These are phyloP conservation scores for Chondrilla cf. caribensis DNA, from an alignment of 37 sponge, comb jelly and placozoan genomes.

Conservation along the genomic window DNA sequence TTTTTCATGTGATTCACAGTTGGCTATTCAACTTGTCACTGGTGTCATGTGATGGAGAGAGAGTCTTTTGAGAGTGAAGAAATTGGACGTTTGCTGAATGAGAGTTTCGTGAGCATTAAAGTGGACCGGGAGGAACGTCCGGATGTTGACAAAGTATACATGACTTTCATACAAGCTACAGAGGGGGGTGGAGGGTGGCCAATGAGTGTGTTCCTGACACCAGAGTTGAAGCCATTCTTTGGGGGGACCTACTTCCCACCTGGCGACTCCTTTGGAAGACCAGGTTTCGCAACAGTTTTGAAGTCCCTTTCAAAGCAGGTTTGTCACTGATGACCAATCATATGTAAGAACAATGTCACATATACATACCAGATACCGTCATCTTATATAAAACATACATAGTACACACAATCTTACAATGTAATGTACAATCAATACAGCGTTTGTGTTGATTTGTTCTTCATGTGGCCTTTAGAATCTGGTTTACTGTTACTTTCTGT, in stretches of 20 bases:
- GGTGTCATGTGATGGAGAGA: slow-evolving; percentile 87
- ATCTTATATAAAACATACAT: too few species aligned
- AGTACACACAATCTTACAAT: too few species aligned
- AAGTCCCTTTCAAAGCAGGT: slow-evolving; percentile 52
- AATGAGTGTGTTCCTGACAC: slow-evolving; percentile 82
- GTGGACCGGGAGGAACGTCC: slow-evolving; percentile 80
- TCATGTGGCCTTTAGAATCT: too few species aligned
- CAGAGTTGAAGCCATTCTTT: slow-evolving; percentile 60
- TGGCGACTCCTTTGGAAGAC: slow-evolving; percentile 34
- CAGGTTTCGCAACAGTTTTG: slow-evolving; percentile 68
- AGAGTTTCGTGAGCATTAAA: slow-evolving; percentile 69
- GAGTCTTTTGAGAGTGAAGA: slow-evolving; percentile 66
- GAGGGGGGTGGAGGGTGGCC: slow-evolving; percentile 83
- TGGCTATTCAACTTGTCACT: slow-evolving; percentile 82
- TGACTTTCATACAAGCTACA: slow-evolving; percentile 77
- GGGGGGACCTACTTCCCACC: slow-evolving; percentile 87
- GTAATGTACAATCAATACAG: too few species aligned
- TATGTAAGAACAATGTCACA: background rate
- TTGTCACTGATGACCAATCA: too few species aligned
- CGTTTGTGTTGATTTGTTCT: too few species aligned
- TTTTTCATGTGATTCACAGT: too few species aligned
- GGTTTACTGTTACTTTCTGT: too few species aligned
- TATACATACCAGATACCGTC: too few species aligned
- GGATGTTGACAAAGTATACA: slow-evolving; percentile 75
- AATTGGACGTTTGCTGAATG: slow-evolving; percentile 43